Conservation (phyloP, 2,888 invertebrate genomes). For the Diabrotica balteata region DNA sequence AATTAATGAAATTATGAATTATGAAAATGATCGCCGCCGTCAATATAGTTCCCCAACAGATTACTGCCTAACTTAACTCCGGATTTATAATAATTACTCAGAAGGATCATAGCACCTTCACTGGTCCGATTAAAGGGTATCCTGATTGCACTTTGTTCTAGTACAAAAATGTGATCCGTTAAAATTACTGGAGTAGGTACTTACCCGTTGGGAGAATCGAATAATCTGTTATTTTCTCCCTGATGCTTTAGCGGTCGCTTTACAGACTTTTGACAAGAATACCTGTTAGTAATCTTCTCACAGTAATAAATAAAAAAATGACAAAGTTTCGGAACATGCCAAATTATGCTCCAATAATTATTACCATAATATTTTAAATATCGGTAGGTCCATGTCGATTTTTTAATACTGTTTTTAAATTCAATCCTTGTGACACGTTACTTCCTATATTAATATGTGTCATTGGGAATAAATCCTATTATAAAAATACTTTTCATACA, state of each 20-base stretch:
- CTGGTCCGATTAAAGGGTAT: conserved; percentile 44
- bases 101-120: conserved; percentile 41
- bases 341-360: too few relatives aligned
- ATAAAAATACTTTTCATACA: too few relatives aligned
- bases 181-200: conserved; percentile 36
- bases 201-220: conserved; percentile 33
- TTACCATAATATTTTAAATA: too few relatives aligned
- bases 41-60: conserved; percentile 52
- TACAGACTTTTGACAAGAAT: conserved; percentile 13
- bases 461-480: too few relatives aligned
- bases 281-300: too few relatives aligned
- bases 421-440: too few relatives aligned
- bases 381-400: too few relatives aligned
- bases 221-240: conserved; percentile 33
- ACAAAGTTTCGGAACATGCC: too few relatives aligned
- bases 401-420: too few relatives aligned
- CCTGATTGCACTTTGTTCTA: conserved; percentile 41
- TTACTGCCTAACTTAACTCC: conserved; percentile 30
- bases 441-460: too few relatives aligned
- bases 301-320: too few relatives aligned
- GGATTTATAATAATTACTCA: conserved; percentile 40
- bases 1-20: conserved; percentile 65
- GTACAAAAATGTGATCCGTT: conserved; percentile 36
- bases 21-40: conserved; percentile 62
- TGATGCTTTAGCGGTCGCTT: conserved; percentile 11